Conservation (phyloP, 2,113 vertebrate species). For the Channa maculata region DNA sequence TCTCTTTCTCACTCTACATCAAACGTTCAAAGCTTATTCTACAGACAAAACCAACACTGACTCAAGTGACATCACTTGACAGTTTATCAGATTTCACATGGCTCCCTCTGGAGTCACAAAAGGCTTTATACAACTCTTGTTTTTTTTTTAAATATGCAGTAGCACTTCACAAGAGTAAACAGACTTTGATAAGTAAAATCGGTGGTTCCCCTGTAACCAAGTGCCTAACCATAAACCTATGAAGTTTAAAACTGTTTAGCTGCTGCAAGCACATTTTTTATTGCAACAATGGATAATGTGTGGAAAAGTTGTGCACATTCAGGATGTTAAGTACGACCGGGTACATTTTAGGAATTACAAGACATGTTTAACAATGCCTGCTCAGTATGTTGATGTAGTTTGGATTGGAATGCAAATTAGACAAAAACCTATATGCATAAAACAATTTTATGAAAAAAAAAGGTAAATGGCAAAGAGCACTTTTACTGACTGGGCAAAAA, state of each 20-base stretch:
- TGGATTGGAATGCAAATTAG: background rate
- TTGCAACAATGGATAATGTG: background rate
- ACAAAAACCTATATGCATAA: background rate
- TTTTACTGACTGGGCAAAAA: slow-evolving; percentile 1
- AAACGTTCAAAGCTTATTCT: too few species aligned
- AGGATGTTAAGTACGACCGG: background rate
- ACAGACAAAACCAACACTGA: background rate
- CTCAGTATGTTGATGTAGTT: background rate
- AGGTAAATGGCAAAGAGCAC: background rate
- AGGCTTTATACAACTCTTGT: too few species aligned
- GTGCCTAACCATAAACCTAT: background rate
- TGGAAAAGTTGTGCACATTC: background rate
- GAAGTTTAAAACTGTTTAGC: background rate
- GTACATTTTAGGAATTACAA: background rate
- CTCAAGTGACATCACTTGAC: background rate
- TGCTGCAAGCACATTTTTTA: background rate
- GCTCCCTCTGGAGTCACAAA: too few species aligned
- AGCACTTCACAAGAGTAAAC: too few species aligned
- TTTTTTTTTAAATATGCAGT: too few species aligned
- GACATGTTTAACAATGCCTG: background rate
- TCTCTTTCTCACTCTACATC: too few species aligned
- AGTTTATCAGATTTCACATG: background rate
- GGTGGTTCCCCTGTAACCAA: background rate
- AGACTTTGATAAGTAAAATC: background rate
- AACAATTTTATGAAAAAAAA: background rate